Conservation (phyloP, 2,113 vertebrate genomes). For the Tachycineta bicolor region DNA sequence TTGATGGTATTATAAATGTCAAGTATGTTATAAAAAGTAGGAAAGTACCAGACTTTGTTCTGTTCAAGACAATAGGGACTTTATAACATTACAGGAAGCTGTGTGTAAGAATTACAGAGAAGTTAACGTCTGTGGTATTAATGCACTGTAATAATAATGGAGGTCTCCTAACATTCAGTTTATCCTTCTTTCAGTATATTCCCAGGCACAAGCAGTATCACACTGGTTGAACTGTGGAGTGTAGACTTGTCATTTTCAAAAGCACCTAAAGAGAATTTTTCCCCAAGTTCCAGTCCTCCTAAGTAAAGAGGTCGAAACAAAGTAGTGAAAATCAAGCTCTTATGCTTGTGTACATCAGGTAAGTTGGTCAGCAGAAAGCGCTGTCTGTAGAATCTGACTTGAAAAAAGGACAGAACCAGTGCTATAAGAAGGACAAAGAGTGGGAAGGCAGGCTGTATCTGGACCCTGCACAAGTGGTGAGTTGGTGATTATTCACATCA, state of each 20-base stretch:
- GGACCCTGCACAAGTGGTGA: background rate
- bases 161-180: background rate
- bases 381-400: background rate
- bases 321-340: background rate
- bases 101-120: slow-evolving; percentile 63
- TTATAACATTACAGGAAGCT: slow-evolving; percentile 71
- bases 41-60: slow-evolving; percentile 63
- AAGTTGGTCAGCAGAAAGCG: background rate
- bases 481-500: background rate
- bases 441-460: background rate
- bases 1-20: slow-evolving; percentile 75
- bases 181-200: background rate
- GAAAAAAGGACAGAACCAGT: background rate
- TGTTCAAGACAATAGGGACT: slow-evolving; percentile 59
- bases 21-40: slow-evolving; percentile 60
- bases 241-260: background rate
- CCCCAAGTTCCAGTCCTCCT: background rate
- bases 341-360: background rate
- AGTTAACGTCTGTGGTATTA: slow-evolving; percentile 48
- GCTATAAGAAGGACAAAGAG: background rate
- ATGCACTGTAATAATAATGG: slow-evolving; percentile 39
- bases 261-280: background rate
- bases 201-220: background rate
- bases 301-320: background rate
- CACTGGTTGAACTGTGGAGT: background rate